Conservation (phyloP, 1,140 invertebrate genomes). For the Solenopsis invicta region DNA sequence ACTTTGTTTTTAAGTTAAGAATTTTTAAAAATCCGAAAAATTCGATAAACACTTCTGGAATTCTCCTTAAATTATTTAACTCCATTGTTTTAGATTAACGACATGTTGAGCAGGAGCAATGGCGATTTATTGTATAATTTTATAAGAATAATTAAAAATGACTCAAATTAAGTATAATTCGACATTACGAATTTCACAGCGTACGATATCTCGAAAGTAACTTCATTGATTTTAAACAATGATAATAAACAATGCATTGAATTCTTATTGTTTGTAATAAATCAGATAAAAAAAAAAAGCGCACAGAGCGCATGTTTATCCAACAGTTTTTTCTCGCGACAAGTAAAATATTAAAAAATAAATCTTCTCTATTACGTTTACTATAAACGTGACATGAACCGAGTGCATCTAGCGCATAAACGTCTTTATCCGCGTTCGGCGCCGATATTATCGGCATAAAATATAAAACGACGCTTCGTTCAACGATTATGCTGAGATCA, state of each 20-base stretch:
- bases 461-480: not conserved
- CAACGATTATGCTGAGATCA: not conserved
- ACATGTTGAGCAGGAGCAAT: too few species aligned
- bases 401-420: slow-evolving; percentile 2
- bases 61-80: too few species aligned
- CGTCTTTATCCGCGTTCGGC: slow-evolving; percentile 2
- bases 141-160: too few species aligned
- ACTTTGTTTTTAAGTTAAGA: too few species aligned
- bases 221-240: too few species aligned
- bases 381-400: not conserved
- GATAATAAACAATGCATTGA: not conserved
- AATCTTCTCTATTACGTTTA: not conserved
- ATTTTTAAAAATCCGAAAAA: too few species aligned
- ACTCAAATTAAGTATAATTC: too few species aligned
- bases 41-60: too few species aligned
- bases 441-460: slow-evolving; percentile 8
- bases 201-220: too few species aligned
- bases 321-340: not conserved
- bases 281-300: not conserved
- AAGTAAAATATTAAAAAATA: not conserved
- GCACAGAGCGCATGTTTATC: not conserved
- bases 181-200: too few species aligned
- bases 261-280: not conserved
- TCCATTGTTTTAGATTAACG: too few species aligned
- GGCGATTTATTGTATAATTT: too few species aligned